Evolutionary conservation across 2,888 invertebrate genomes (phyloP).

Genomic region (Drosophila monieri): DNA sequence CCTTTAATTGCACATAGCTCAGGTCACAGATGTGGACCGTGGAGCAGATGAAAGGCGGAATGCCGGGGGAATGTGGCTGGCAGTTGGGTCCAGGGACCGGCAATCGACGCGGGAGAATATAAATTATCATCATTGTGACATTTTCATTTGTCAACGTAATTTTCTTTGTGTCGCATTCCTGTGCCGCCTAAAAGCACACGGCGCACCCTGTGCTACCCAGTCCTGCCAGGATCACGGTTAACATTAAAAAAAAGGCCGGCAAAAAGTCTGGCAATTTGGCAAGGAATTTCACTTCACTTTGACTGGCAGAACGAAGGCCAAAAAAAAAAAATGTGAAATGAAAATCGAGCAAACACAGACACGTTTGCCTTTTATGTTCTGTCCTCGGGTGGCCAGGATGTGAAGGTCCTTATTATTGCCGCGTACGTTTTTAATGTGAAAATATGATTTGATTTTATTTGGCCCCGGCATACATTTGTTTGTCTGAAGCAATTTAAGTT

Average conservation of each 20-base stretch:
- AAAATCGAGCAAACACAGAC: constrained; percentile 16
- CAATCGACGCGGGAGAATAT: constrained; percentile 72
- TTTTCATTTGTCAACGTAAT: constrained; percentile 76
- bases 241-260: constrained; percentile 7
- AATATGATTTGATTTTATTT: constrained; percentile 76
- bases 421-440: constrained; percentile 69
- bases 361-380: constrained; percentile 50
- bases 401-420: constrained; percentile 59
- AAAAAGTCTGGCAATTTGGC: constrained; percentile 56
- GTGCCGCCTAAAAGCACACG: constrained; percentile 58
- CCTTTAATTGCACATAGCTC: constrained; percentile 66
- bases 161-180: constrained; percentile 64
- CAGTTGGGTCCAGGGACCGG: constrained; percentile 34
- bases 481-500: constrained; percentile 52
- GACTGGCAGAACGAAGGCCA: constrained; percentile 15
- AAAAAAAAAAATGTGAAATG: not conserved
- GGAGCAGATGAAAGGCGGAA: constrained; percentile 60
- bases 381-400: constrained; percentile 37
- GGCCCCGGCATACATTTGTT: constrained; percentile 56
- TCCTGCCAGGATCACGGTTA: constrained; percentile 33
- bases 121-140: constrained; percentile 76
- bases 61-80: constrained; percentile 50
- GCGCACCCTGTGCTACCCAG: constrained; percentile 51
- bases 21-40: constrained; percentile 36
- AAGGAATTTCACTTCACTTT: constrained; percentile 60